These are phyloP conservation scores for Orchesellides sinensis DNA, from an alignment of 2,888 invertebrate genomes.

Conservation along the genomic window DNA sequence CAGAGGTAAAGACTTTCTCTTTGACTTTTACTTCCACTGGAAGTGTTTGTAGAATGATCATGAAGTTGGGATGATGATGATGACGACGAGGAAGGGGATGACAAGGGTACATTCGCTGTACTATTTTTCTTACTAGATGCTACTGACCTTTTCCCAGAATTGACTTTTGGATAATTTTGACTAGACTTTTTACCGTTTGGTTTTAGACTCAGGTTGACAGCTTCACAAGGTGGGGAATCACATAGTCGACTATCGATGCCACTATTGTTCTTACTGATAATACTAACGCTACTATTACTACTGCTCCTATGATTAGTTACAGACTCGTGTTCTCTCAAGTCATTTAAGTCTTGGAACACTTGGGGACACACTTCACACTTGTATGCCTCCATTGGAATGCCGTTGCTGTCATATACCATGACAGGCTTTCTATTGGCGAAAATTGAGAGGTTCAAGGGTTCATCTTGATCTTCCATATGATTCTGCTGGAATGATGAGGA, in stretches of 20 bases:
- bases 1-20: constrained; percentile 82
- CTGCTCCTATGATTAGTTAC: constrained; percentile 81
- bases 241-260: constrained; percentile 12
- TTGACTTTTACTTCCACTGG: constrained; percentile 9
- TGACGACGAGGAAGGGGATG: constrained; percentile 9
- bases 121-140: background rate
- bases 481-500: constrained; percentile 3
- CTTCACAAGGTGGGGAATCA: constrained; percentile 59
- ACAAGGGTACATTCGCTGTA: too few relatives aligned
- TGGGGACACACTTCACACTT: constrained; percentile 91
- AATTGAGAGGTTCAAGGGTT: constrained; percentile 62
- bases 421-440: constrained; percentile 61
- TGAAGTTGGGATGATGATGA: constrained; percentile 14
- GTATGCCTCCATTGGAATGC: constrained; percentile 87
- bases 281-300: too few relatives aligned
- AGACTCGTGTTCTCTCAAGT: constrained; percentile 89
- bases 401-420: constrained; percentile 77
- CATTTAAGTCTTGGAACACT: constrained; percentile 87
- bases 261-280: background rate
- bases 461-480: constrained; percentile 36
- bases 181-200: constrained; percentile 28
- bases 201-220: constrained; percentile 58
- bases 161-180: constrained; percentile 43
- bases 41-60: constrained; percentile 1
- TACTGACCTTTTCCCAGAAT: constrained; percentile 37